Conservation (phyloP, 2,888 invertebrate species). For the Hipparchia semele region DNA sequence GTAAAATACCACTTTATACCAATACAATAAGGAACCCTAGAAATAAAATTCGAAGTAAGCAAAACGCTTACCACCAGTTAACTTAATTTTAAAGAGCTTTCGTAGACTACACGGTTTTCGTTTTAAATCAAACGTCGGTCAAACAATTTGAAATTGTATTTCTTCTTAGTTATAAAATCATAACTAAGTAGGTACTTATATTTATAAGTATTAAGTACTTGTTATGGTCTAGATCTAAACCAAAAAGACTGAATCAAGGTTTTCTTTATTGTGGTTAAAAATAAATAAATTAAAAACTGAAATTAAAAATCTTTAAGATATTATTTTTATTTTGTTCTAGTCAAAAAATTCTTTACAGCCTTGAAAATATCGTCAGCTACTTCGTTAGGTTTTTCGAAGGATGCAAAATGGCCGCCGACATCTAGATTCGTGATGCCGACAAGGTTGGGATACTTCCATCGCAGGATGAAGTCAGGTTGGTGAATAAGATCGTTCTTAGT, state of each 20-base stretch:
- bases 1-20: no score
- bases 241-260: no score
- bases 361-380: conserved; percentile 86
- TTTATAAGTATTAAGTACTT: no score
- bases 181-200: no score
- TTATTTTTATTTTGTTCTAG: conserved; percentile 26
- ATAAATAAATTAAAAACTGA: no score
- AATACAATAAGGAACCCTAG: neutral
- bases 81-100: neutral
- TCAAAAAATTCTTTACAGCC: conserved; percentile 58
- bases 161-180: no score
- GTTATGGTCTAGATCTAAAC: no score
- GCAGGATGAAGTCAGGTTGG: conserved; percentile 83
- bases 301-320: neutral
- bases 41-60: neutral
- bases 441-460: conserved; percentile 85
- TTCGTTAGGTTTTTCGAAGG: conserved; percentile 89
- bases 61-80: neutral
- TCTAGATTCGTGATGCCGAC: conserved; percentile 85
- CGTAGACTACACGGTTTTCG: neutral
- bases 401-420: conserved; percentile 93
- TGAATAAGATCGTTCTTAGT: conserved; percentile 87
- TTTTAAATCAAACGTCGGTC: neutral
- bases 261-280: no score
- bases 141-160: neutral